A percentile compares a stretch with the other conserved stretches of the same genome.
Conservation (phyloP, 2,113 vertebrate genomes). For the Symphodus melops region DNA sequence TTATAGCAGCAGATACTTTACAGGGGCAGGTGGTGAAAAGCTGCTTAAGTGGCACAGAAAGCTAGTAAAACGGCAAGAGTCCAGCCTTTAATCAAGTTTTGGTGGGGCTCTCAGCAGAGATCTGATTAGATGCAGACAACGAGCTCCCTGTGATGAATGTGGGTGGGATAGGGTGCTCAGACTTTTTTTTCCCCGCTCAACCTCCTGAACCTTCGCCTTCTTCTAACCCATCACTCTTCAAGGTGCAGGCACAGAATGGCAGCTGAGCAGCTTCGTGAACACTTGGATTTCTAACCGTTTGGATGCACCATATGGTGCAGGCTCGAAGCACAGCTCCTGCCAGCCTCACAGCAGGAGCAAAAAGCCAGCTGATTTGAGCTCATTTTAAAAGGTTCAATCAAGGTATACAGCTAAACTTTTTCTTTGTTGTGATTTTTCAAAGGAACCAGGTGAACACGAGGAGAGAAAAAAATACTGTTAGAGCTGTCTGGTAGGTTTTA, state of each 20-base stretch:
- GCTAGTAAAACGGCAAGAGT: slow-evolving; percentile 75
- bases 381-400: background rate
- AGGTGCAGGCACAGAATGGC: slow-evolving; percentile 61
- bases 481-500: slow-evolving; percentile 8
- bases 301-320: slow-evolving; percentile 68
- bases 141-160: slow-evolving; percentile 73
- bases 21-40: slow-evolving; percentile 76
- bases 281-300: slow-evolving; percentile 67
- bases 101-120: slow-evolving; percentile 70
- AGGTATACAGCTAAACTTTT: background rate
- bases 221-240: slow-evolving; percentile 37
- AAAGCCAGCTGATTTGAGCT: slow-evolving; percentile 34
- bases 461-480: background rate
- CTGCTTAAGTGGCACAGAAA: slow-evolving; percentile 75
- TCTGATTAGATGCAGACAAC: slow-evolving; percentile 79
- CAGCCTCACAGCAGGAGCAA: slow-evolving; percentile 34
- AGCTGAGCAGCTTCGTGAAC: slow-evolving; percentile 60
- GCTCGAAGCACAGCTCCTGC: slow-evolving; percentile 48
- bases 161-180: slow-evolving; percentile 38
- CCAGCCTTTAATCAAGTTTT: slow-evolving; percentile 82
- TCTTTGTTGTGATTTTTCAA: background rate
- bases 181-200: slow-evolving; percentile 25
- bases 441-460: background rate
- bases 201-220: background rate
- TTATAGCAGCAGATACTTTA: slow-evolving; percentile 72